Evolutionary conservation across 2,888 invertebrate species (phyloP), one percentile per base, ranked within the genome.

Genomic region (Sarcophaga rosellei): DNA sequence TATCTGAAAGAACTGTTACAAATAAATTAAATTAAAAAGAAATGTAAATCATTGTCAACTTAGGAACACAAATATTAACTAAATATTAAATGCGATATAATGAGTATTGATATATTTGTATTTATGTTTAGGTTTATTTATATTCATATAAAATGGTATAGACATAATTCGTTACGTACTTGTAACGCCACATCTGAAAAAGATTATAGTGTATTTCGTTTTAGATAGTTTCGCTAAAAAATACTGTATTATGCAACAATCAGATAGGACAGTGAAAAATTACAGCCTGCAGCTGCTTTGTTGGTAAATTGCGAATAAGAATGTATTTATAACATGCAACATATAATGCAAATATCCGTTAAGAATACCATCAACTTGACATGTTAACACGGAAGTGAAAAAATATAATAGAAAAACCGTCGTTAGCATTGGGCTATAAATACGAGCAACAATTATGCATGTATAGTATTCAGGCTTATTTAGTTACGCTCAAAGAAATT

Each of bases 321-420:
- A 70, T 83, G 68, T 23, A 69, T 62, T 81, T 76, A 63, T 11
- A 3, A 44, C 25, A 47, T 73, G 73, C 78, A 84, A 84, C 63
- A 74, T n/a, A 75, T 79, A 53, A 53, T 25, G 44, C 23, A 57
- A 5, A 20, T 72, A 45, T 20, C 57, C 23, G 10, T 35, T 53
- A 69, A 72, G 74, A 79, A 63, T 17, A 44, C 81, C 81, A 78
- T 86, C 81, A 84, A 86, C 86, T 84, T 86, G 86, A 81, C 86
- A 81, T 12, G 73, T 68, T 45, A 66, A 62, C 5, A 70, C 86
- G 84, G 86, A 86, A 86, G 86, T 86, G 83, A 80, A 77, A 21
- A 8, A 44, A 45, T 10, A 44, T 20, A 25, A 63, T 53, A 53
- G 15, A 65, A 70, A 76, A 63, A 47, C 45, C 15, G 53, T 65